These are phyloP conservation scores for Astropecten irregularis DNA, from an alignment of 53 echinoderm and acorn worm genomes.

Conservation along the genomic window DNA sequence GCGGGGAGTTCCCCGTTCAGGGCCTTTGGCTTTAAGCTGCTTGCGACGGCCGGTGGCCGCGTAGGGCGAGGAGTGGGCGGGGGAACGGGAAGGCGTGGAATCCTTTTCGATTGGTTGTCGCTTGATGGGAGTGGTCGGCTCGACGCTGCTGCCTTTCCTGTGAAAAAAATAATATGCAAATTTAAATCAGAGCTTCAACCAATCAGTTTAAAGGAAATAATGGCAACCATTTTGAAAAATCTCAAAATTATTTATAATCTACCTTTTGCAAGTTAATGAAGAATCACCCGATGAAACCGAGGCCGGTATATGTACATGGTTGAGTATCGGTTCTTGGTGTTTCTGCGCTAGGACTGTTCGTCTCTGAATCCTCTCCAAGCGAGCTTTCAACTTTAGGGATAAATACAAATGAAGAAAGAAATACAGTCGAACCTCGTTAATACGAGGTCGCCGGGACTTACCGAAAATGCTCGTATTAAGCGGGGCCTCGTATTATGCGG, in stretches of 20 bases:
- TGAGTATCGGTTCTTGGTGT: slow-evolving; percentile 36
- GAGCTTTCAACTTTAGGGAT: slow-evolving; percentile 73
- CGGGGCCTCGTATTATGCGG: too few species aligned
- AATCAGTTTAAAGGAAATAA: background rate
- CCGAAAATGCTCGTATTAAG: too few species aligned
- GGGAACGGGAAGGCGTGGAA: slow-evolving; percentile 15
- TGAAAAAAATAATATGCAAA: background rate
- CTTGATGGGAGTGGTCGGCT: slow-evolving; percentile 35
- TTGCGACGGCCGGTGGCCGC: background rate
- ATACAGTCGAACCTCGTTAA: too few species aligned
- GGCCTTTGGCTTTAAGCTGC: background rate
- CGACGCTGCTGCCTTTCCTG: slow-evolving; percentile 6
- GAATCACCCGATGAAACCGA: slow-evolving; percentile 15
- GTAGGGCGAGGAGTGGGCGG: slow-evolving; percentile 1
- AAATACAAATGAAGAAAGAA: too few species aligned
- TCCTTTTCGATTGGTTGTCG: slow-evolving; percentile 26
- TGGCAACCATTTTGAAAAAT: background rate
- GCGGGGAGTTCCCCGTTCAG: background rate
- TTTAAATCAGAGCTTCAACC: background rate
- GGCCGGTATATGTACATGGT: slow-evolving; percentile 32
- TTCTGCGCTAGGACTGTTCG: slow-evolving; percentile 89
- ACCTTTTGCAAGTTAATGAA: slow-evolving; percentile 5
- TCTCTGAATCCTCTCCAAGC: slow-evolving; percentile 91
- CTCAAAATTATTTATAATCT: too few species aligned
- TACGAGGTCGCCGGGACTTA: too few species aligned